These are phyloP conservation scores for Tetragnatha versicolor DNA, from an alignment of 1,140 invertebrate species.

Conservation along the genomic window DNA sequence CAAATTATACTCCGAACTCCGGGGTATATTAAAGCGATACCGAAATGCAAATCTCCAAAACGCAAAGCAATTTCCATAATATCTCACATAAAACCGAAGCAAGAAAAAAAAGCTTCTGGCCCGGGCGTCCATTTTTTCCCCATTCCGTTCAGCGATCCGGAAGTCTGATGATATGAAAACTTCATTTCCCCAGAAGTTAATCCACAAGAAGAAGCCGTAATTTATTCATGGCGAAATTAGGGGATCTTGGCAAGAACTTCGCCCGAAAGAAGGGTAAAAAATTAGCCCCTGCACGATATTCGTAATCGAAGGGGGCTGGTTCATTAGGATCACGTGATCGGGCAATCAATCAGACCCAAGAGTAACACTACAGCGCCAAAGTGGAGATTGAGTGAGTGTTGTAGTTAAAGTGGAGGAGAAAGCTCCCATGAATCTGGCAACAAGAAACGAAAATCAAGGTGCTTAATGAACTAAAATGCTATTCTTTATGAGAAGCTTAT, in stretches of 20 bases:
- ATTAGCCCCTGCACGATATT: constrained; percentile 11
- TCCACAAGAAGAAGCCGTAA: constrained; percentile 7
- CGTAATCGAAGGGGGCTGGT: background rate
- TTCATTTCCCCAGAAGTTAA: constrained; percentile 15
- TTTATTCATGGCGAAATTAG: constrained; percentile 19
- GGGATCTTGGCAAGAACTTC: too few species aligned
- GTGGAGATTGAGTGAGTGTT: too few species aligned
- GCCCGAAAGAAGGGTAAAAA: too few species aligned
- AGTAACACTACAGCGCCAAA: too few species aligned
- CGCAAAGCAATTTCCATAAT: background rate
- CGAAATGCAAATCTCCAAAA: background rate
- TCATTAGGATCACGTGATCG: constrained; percentile 38
- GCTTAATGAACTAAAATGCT: constrained; percentile 22
- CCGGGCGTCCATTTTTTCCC: background rate
- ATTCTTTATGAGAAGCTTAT: background rate
- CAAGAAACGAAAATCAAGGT: background rate
- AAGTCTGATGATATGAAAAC: constrained; percentile 1
- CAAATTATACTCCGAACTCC: background rate
- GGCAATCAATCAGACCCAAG: constrained; percentile 21
- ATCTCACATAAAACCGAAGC: background rate
- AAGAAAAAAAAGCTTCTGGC: background rate
- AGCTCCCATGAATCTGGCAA: background rate
- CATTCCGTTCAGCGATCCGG: background rate
- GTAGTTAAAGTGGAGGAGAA: background rate
- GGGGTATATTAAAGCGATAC: background rate